Percentiles rank a stretch among this genome's conserved stretches.
Evolutionary conservation across 2,797 vertebrate species (phyloP).

Genomic region (Anguilla megastoma): DNA sequence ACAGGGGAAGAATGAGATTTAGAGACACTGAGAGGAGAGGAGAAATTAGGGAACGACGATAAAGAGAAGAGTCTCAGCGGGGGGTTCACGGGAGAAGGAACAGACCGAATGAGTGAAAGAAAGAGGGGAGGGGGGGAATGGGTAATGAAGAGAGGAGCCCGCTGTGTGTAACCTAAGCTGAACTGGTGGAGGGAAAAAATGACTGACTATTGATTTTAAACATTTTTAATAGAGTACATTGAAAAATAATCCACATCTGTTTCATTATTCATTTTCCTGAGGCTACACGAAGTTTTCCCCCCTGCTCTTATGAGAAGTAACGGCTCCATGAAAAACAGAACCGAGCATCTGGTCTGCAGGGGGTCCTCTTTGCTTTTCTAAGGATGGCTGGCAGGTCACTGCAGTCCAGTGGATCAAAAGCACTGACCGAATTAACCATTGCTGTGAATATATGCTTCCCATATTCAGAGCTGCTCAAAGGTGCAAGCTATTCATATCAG

Average conservation of each 20-base stretch:
- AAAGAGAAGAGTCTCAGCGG: neutral
- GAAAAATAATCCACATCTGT: conserved; percentile 23
- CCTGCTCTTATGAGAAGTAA: neutral
- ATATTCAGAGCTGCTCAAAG: neutral
- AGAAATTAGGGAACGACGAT: neutral
- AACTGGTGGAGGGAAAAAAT: conserved; percentile 11
- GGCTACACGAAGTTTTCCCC: neutral
- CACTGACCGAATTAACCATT: neutral
- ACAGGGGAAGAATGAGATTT: neutral
- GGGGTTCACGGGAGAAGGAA: neutral
- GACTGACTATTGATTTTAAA: conserved; percentile 33
- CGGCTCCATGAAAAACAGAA: neutral
- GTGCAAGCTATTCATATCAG: neutral
- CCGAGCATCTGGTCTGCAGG: neutral
- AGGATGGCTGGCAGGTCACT: neutral
- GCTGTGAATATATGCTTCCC: neutral
- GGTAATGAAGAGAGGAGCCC: conserved; percentile 4
- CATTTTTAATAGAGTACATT: conserved; percentile 36
- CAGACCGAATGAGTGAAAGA: neutral
- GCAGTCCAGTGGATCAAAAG: conserved; percentile 1
- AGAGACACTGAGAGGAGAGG: neutral
- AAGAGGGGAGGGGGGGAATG: neutral
- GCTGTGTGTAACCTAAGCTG: conserved; percentile 21
- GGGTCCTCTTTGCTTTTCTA: neutral
- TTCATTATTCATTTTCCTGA: conserved; percentile 36